Conservation (phyloP, 2,113 vertebrate genomes). For the Falcunculus frontatus region DNA sequence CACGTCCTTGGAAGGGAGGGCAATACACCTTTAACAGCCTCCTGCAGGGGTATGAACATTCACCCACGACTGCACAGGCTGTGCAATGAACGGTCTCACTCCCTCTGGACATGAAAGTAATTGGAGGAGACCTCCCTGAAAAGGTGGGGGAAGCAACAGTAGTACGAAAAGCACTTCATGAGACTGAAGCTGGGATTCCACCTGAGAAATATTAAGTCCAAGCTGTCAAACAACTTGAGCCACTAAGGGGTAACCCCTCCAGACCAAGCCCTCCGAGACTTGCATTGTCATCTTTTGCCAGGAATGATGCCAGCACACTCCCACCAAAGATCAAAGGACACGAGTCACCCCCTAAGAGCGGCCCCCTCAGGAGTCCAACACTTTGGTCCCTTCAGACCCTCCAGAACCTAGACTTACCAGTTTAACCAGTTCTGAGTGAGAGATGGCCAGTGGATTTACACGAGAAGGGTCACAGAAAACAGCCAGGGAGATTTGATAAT, state of each 20-base stretch:
- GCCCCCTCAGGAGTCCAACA: neutral
- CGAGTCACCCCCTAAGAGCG: fast-evolving
- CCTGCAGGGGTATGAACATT: neutral
- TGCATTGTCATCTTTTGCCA: neutral
- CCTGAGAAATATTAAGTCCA: neutral
- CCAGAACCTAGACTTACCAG: neutral
- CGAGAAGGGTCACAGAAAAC: neutral
- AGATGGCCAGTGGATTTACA: neutral
- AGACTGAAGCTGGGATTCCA: neutral
- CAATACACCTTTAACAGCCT: neutral
- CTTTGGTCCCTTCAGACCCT: neutral
- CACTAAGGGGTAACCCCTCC: neutral
- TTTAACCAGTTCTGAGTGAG: neutral
- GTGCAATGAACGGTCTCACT: fast-evolving
- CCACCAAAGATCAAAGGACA: neutral
- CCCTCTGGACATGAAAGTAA: neutral
- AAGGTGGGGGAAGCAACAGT: neutral
- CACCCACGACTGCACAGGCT: no score
- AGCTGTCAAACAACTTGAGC: neutral
- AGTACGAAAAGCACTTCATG: neutral
- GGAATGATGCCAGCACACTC: neutral
- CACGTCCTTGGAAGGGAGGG: neutral
- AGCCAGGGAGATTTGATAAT: neutral
- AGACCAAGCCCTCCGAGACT: neutral
- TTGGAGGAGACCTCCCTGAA: neutral